Evolutionary conservation across 2,797 vertebrate genomes (phyloP).

Genomic region (Poeciliopsis gracilis): DNA sequence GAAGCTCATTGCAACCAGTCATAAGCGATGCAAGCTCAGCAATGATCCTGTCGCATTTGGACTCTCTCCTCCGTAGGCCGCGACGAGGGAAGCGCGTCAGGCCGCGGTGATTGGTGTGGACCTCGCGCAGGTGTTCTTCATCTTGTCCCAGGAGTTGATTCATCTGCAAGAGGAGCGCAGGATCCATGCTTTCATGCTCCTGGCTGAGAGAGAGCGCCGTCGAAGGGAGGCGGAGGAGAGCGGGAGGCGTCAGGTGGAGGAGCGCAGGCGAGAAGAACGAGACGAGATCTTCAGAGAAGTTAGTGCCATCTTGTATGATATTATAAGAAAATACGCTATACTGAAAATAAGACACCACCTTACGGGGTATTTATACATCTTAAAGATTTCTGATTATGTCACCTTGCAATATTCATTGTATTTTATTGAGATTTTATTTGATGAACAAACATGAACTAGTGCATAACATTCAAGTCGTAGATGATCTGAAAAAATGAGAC

Average conservation of each 20-base stretch:
- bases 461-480: not conserved
- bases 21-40: not conserved
- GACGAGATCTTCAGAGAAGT: slow-evolving; percentile 93
- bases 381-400: not conserved
- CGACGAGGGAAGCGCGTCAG: slow-evolving; percentile 76
- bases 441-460: not conserved
- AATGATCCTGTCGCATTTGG: not conserved
- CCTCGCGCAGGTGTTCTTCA: slow-evolving; percentile 86
- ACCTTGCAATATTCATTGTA: not conserved
- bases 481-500: not conserved
- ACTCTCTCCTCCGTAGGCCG: slow-evolving; percentile 65
- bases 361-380: not conserved
- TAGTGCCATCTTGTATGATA: not conserved
- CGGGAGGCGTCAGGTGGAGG: slow-evolving; percentile 88
- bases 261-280: slow-evolving; percentile 82
- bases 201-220: slow-evolving; percentile 89
- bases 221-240: slow-evolving; percentile 91
- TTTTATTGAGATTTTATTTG: not conserved
- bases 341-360: not conserved
- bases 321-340: not conserved
- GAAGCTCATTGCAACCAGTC: not conserved
- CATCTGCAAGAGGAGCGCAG: slow-evolving; percentile 90
- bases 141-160: slow-evolving; percentile 91
- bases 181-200: slow-evolving; percentile 87
- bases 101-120: slow-evolving; percentile 79